phyloP scores from a whole-genome alignment of 2,888 invertebrate species.

The Stenolophus ochropezus region DNA sequence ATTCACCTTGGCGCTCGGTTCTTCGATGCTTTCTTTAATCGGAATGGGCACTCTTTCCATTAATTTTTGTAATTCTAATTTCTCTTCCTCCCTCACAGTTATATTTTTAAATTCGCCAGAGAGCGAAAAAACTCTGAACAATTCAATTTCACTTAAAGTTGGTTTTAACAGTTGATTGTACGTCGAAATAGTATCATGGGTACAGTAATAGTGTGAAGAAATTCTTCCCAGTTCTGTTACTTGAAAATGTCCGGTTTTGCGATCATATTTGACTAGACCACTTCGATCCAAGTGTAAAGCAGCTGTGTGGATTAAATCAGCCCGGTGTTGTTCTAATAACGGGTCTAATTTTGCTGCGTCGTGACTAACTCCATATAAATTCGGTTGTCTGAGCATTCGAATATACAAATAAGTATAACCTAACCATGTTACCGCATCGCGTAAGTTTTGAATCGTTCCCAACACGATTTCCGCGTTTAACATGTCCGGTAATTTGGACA shows the following conservation, averaged over 20 bases:
- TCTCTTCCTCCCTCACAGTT: constrained; percentile 96
- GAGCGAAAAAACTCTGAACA: constrained; percentile 98
- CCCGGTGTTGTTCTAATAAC: constrained; percentile 90
- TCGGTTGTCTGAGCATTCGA: constrained; percentile 93
- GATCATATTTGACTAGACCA: constrained; percentile 96
- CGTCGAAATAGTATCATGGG: constrained; percentile 96
- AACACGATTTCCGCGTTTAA: constrained; percentile 98
- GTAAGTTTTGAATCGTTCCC: constrained; percentile 91
- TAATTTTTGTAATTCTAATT: constrained; percentile 96
- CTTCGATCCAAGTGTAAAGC: constrained; percentile 93
- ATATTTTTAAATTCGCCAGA: constrained; percentile 97
- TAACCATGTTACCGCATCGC: constrained; percentile 94
- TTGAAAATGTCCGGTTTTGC: constrained; percentile 91
- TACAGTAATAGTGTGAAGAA: constrained; percentile 98
- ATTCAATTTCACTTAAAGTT: constrained; percentile 96
- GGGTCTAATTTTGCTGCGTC: constrained; percentile 89
- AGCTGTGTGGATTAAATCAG: constrained; percentile 97
- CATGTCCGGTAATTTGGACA: constrained; percentile 95
- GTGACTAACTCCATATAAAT: constrained; percentile 89
- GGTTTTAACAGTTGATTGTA: constrained; percentile 98
- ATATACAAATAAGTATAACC: constrained; percentile 98
- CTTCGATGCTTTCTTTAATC: constrained; percentile 98
- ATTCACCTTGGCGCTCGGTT: constrained; percentile 97
- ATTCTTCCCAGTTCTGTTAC: constrained; percentile 97
- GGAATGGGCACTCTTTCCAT: constrained; percentile 97